A percentile compares a stretch with the other conserved stretches of the same genome.
Conservation (phyloP, 1,140 invertebrate genomes). For the Ostrea denselamellosa region DNA sequence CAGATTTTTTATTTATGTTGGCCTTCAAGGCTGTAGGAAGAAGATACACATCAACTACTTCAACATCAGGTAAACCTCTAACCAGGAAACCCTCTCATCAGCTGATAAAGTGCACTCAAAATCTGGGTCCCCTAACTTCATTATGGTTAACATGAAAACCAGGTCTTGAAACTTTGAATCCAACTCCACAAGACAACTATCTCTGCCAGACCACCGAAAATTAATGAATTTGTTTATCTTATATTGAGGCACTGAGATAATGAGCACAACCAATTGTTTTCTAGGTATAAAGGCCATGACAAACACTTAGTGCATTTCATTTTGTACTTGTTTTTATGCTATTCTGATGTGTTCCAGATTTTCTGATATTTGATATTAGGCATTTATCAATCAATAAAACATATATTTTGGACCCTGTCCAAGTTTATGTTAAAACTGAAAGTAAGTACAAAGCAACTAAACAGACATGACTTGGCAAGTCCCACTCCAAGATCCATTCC, state of each 20-base stretch:
- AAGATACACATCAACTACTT: conserved; percentile 30
- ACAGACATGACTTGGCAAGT: conserved; percentile 31
- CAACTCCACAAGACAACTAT: background rate
- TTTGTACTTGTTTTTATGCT: conserved; percentile 27
- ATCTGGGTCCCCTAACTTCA: background rate
- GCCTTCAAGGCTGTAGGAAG: background rate
- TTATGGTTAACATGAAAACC: background rate
- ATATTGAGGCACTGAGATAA: conserved; percentile 1
- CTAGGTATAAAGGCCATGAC: background rate
- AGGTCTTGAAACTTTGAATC: conserved; percentile 8
- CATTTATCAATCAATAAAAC: conserved; percentile 35
- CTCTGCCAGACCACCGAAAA: background rate
- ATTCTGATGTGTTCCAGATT: conserved; percentile 31
- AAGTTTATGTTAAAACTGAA: conserved; percentile 33
- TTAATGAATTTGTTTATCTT: conserved; percentile 35
- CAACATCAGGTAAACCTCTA: conserved; percentile 24
- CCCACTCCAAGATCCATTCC: conserved; percentile 1
- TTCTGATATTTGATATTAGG: conserved; percentile 28
- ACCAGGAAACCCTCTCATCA: conserved; percentile 4
- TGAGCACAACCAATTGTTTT: background rate
- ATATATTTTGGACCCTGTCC: conserved; percentile 9
- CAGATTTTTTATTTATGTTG: background rate
- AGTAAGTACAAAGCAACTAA: conserved; percentile 28
- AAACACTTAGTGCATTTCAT: conserved; percentile 29
- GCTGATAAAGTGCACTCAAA: background rate